A percentile compares a stretch with the other conserved stretches of the same genome.
Conservation (phyloP, 2,797 vertebrate species). For the Cebuella pygmaea region DNA sequence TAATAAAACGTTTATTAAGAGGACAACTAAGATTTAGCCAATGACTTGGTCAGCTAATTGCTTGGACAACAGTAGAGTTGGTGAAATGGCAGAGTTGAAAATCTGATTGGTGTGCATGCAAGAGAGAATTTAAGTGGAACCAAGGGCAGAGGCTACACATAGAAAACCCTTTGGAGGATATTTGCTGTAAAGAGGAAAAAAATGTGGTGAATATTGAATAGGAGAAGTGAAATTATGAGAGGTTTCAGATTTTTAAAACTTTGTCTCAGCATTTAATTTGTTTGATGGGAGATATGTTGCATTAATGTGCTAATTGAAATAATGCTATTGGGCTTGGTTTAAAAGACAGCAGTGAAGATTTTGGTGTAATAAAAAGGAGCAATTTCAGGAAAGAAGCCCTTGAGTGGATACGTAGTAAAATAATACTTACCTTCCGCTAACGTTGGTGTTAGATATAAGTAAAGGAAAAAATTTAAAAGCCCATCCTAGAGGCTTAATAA, state of each 20-base stretch:
- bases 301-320: neutral
- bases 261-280: neutral
- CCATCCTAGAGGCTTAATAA: neutral
- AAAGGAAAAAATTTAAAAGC: neutral
- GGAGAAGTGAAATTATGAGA: neutral
- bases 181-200: neutral
- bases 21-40: neutral
- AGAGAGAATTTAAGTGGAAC: neutral
- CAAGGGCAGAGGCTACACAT: accelerated
- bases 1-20: neutral
- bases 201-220: neutral
- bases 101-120: neutral
- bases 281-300: neutral
- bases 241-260: neutral
- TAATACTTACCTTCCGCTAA: neutral
- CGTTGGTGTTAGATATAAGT: neutral
- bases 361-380: neutral
- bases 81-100: neutral
- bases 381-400: neutral
- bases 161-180: neutral
- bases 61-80: neutral
- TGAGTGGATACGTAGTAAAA: accelerated
- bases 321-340: neutral
- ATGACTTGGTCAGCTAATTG: neutral
- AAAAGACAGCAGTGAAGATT: neutral